Evolutionary conservation across 1,140 invertebrate species (phyloP).

Genomic region (Drosophila rufa): DNA sequence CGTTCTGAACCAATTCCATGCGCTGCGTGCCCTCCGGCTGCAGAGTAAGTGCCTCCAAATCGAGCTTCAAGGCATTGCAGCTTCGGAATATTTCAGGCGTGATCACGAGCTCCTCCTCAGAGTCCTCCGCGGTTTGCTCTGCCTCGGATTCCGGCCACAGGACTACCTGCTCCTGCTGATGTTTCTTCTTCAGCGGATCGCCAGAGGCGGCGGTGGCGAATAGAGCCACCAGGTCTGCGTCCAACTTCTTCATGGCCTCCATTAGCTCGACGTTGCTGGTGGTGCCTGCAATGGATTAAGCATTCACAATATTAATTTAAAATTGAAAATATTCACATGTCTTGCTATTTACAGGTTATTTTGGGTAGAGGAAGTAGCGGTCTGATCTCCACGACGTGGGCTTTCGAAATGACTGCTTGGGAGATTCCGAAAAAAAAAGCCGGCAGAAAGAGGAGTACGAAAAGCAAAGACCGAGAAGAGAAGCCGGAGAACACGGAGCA

Average conservation of each 20-base stretch:
- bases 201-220: conserved; percentile 62
- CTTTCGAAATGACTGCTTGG: conserved; percentile 48
- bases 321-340: conserved; percentile 14
- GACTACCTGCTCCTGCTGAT: conserved; percentile 45
- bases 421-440: conserved; percentile 24
- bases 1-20: conserved; percentile 76
- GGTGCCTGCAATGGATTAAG: conserved; percentile 54
- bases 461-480: conserved; percentile 4
- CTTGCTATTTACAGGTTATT: conserved; percentile 53
- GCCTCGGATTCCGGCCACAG: conserved; percentile 48
- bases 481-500: not conserved
- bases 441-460: conserved; percentile 31
- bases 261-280: conserved; percentile 72
- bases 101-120: conserved; percentile 34
- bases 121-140: conserved; percentile 35
- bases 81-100: conserved; percentile 67
- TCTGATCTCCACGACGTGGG: conserved; percentile 71
- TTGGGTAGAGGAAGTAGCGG: conserved; percentile 3
- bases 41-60: conserved; percentile 76
- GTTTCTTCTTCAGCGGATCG: conserved; percentile 47
- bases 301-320: conserved; percentile 1
- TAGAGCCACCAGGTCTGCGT: conserved; percentile 74
- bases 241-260: conserved; percentile 83
- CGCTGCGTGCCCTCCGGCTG: conserved; percentile 77
- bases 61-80: conserved; percentile 66